Percentiles rank a stretch among this genome's conserved stretches.
Conservation (phyloP, 2,113 vertebrate genomes). For the Holacanthus passer region DNA sequence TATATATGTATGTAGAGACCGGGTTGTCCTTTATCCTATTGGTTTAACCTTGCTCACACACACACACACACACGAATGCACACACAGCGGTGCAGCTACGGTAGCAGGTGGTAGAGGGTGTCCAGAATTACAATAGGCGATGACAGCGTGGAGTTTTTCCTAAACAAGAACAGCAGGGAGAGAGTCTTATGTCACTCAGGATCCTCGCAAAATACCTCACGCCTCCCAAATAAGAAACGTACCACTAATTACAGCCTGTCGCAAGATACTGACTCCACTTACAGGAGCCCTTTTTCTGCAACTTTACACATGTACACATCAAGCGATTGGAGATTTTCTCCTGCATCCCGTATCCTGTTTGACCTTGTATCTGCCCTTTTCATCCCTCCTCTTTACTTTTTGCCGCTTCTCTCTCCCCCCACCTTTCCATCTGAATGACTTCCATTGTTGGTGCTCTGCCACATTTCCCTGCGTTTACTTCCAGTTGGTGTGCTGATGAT, state of each 20-base stretch:
- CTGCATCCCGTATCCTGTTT: not conserved
- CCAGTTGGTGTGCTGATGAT: slow-evolving; percentile 20
- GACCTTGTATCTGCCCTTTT: not conserved
- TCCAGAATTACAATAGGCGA: slow-evolving; percentile 48
- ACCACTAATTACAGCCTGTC: slow-evolving; percentile 4
- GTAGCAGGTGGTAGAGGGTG: slow-evolving; percentile 54
- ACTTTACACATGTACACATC: not conserved
- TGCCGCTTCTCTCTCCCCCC: not conserved
- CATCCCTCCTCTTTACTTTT: not conserved
- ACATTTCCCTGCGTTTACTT: slow-evolving; percentile 29
- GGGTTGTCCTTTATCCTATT: slow-evolving; percentile 22
- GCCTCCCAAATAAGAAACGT: not conserved
- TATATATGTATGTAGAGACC: slow-evolving; percentile 12
- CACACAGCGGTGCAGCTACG: slow-evolving; percentile 14
- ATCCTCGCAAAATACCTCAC: slow-evolving; percentile 9
- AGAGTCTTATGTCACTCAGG: slow-evolving; percentile 3
- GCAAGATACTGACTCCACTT: not conserved
- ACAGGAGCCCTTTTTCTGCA: not conserved
- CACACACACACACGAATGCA: not conserved
- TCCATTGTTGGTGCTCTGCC: slow-evolving; percentile 27
- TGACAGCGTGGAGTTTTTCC: slow-evolving; percentile 10
- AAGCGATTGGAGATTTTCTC: not conserved
- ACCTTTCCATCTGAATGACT: slow-evolving; percentile 15
- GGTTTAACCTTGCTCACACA: slow-evolving; percentile 61
- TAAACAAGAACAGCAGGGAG: slow-evolving; percentile 35